Conservation (phyloP, 2,797 vertebrate genomes). For the Lepus townsendii region DNA sequence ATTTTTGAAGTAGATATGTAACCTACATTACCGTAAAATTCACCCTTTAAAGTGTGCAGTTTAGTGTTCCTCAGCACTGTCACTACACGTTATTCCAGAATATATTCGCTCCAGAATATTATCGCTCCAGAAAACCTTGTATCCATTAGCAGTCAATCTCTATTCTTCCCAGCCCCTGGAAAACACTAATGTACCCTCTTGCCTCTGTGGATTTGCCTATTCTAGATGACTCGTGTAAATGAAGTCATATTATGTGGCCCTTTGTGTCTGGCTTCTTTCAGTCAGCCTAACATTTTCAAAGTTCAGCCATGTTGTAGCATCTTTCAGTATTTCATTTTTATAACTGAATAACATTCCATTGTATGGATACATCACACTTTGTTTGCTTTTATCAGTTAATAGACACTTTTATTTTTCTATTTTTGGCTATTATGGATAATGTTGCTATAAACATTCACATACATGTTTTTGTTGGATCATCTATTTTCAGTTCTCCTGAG, state of each 20-base stretch:
- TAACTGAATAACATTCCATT: neutral
- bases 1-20: constrained; percentile 1
- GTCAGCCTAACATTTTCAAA: constrained; percentile 7
- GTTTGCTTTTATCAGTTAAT: neutral
- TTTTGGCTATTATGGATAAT: constrained; percentile 14
- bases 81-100: neutral
- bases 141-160: neutral
- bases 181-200: neutral
- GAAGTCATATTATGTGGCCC: neutral
- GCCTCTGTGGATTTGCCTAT: neutral
- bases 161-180: neutral
- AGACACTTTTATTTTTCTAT: neutral
- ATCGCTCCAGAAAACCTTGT: neutral
- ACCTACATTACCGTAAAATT: neutral
- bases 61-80: neutral
- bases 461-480: neutral
- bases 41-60: neutral
- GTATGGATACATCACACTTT: neutral
- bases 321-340: constrained; percentile 21
- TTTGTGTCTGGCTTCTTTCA: constrained; percentile 14
- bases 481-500: neutral
- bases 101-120: neutral
- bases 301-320: neutral
- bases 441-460: neutral
- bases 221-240: neutral